Evolutionary conservation across 2,888 invertebrate genomes (phyloP).

Genomic region (Aplocera efformata): DNA sequence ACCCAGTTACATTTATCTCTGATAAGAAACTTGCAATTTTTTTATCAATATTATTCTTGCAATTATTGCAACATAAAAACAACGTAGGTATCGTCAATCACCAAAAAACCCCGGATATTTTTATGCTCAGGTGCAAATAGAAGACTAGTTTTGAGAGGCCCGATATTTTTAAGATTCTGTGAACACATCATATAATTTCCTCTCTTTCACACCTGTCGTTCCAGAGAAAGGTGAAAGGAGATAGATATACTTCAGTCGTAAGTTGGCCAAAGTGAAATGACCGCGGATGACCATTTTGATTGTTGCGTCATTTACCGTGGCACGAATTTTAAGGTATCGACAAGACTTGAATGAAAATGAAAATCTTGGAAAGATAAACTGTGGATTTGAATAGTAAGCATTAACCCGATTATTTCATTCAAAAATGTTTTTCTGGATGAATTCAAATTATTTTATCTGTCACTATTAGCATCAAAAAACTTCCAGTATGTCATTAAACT

Average conservation of each 20-base stretch:
- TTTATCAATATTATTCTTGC: no score
- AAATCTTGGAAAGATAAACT: constrained; percentile 21
- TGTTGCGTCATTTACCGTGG: constrained; percentile 69
- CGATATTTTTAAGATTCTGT: constrained; percentile 39
- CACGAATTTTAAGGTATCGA: constrained; percentile 55
- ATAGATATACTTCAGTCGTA: constrained; percentile 54
- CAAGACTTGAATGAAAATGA: constrained; percentile 42
- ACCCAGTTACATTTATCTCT: no score
- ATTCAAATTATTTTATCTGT: no score
- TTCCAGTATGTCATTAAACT: no score
- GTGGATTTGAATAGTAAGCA: constrained; percentile 11
- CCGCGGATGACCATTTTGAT: constrained; percentile 74
- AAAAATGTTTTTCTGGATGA: not conserved
- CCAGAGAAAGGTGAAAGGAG: constrained; percentile 41
- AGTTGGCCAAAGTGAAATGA: constrained; percentile 80
- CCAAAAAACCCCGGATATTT: constrained; percentile 7
- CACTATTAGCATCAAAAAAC: no score
- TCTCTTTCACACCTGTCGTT: constrained; percentile 40
- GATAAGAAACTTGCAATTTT: no score
- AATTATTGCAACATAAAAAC: no score
- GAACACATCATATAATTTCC: constrained; percentile 35
- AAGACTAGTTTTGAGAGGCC: constrained; percentile 51
- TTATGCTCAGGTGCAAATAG: constrained; percentile 20
- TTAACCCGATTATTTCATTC: constrained; percentile 5
- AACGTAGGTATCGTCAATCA: not conserved